Percentiles rank a stretch among this genome's conserved stretches.
Evolutionary conservation across 2,113 vertebrate genomes (phyloP).

Genomic region (Athene noctua): DNA sequence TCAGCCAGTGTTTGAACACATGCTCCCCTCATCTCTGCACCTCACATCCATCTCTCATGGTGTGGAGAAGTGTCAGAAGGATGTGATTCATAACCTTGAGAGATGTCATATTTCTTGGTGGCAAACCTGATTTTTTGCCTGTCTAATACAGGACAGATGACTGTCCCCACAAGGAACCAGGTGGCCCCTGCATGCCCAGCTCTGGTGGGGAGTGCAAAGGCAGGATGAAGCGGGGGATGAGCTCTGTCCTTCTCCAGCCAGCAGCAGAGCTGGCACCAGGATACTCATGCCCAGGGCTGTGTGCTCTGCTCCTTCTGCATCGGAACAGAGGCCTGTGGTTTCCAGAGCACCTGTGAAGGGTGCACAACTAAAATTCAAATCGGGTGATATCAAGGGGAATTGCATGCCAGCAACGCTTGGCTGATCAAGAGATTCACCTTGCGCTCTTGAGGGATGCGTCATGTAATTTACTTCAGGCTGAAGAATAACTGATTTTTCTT

Average conservation of each 20-base stretch:
- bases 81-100: neutral
- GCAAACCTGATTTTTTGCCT: neutral
- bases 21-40: neutral
- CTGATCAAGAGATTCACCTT: slow-evolving; percentile 62
- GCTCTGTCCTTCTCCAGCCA: neutral
- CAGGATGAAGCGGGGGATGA: neutral
- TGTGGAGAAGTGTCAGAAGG: neutral
- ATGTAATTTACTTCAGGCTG: slow-evolving; percentile 53
- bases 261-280: neutral
- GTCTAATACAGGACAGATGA: neutral
- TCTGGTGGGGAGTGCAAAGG: neutral
- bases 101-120: neutral
- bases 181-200: fast-evolving
- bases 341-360: neutral
- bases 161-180: neutral
- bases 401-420: neutral
- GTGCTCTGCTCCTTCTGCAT: neutral
- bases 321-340: neutral
- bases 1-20: neutral
- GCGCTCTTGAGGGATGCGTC: neutral
- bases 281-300: neutral
- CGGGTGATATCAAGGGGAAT: slow-evolving; percentile 25
- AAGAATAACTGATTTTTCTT: slow-evolving; percentile 1
- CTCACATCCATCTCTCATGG: neutral
- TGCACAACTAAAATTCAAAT: slow-evolving; percentile 32